phyloP scores from a whole-genome alignment of 2,113 vertebrate species.

The Seriola dumerili region DNA sequence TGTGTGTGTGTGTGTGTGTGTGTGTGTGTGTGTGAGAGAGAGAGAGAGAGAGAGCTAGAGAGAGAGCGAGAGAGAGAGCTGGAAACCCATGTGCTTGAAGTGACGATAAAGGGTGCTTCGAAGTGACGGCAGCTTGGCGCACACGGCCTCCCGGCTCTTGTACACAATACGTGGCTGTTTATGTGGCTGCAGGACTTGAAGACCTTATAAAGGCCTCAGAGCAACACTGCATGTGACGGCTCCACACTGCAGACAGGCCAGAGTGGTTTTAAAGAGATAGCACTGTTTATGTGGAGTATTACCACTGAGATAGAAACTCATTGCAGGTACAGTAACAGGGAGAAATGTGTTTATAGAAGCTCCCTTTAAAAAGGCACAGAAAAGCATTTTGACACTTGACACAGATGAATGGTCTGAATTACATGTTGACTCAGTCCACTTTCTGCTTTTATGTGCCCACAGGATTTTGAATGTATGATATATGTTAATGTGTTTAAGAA shows the following conservation, averaged over 20 bases:
- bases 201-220: conserved; percentile 70
- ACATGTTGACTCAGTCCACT: neutral
- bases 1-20: neutral
- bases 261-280: conserved; percentile 28
- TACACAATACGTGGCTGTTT: conserved; percentile 83
- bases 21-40: no score
- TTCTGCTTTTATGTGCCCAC: neutral
- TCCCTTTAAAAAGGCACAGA: neutral
- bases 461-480: neutral
- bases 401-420: neutral
- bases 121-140: conserved; percentile 68
- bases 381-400: neutral
- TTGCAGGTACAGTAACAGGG: neutral
- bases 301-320: neutral
- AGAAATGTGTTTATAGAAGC: neutral
- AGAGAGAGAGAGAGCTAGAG: neutral
- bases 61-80: neutral
- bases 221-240: conserved; percentile 6
- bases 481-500: neutral
- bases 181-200: conserved; percentile 51
- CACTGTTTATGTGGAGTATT: neutral
- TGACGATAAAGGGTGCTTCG: conserved; percentile 42
- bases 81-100: conserved; percentile 24
- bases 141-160: conserved; percentile 51
- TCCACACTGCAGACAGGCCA: conserved; percentile 7